phyloP scores from a whole-genome alignment of 2,113 vertebrate genomes.

The Datnioides undecimradiatus region DNA sequence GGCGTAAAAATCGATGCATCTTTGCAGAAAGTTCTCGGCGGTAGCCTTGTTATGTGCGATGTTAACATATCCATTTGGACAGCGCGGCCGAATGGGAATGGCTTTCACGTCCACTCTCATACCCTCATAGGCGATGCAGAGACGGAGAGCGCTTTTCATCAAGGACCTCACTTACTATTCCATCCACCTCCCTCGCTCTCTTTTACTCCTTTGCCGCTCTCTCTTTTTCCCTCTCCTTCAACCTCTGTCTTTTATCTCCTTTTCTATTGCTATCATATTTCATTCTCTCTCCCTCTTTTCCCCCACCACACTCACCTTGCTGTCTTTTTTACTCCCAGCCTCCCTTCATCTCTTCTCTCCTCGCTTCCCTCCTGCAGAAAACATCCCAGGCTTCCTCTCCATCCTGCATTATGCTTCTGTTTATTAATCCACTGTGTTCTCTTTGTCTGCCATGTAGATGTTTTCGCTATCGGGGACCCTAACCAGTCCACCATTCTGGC shows the following conservation, averaged over 20 bases:
- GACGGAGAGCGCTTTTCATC: conserved; percentile 75
- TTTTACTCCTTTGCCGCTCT: conserved; percentile 52
- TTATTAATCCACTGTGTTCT: conserved; percentile 29
- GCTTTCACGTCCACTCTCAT: conserved; percentile 71
- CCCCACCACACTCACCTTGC: conserved; percentile 18
- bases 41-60: conserved; percentile 71
- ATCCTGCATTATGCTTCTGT: conserved; percentile 24
- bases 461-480: conserved; percentile 87
- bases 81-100: conserved; percentile 64
- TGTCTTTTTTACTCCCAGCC: conserved; percentile 38
- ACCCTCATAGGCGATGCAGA: conserved; percentile 57
- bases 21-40: conserved; percentile 72
- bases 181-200: conserved; percentile 51
- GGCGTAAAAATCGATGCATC: conserved; percentile 81
- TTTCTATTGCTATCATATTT: conserved; percentile 67
- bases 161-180: conserved; percentile 74
- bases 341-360: conserved; percentile 31
- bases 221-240: conserved; percentile 50
- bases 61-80: conserved; percentile 81
- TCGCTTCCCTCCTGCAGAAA: conserved; percentile 23
- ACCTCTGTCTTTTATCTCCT: conserved; percentile 65
- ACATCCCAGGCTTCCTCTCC: conserved; percentile 9
- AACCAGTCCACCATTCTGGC: conserved; percentile 88
- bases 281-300: conserved; percentile 49
- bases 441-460: conserved; percentile 75